Conservation (phyloP, 2,888 invertebrate genomes). For the Branchellion lobata region DNA sequence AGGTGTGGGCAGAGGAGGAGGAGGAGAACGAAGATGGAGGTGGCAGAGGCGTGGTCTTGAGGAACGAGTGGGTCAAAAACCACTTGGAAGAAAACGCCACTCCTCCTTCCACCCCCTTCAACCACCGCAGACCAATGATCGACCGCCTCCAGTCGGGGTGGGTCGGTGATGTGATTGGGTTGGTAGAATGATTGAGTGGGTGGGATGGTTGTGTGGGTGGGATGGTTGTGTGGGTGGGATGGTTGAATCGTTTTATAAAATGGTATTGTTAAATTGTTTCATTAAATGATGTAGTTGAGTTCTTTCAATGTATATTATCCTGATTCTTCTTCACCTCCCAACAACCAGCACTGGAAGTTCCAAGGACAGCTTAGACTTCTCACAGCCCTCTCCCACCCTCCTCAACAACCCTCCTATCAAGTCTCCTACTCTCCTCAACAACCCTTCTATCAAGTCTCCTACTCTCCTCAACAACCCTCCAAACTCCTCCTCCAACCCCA, state of each 20-base stretch:
- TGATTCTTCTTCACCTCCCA: neutral
- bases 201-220: too few species aligned
- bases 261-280: too few species aligned
- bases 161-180: neutral
- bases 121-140: neutral
- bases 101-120: conserved; percentile 19
- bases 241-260: neutral
- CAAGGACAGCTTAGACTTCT: neutral
- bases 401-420: neutral
- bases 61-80: conserved; percentile 22
- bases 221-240: too few species aligned
- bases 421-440: too few species aligned
- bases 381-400: neutral
- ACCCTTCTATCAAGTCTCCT: neutral
- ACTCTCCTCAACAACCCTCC: neutral
- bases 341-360: neutral
- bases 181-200: neutral
- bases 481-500: neutral
- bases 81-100: neutral
- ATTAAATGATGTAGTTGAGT: too few species aligned
- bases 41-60: conserved; percentile 9
- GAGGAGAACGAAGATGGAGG: conserved; percentile 20
- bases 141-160: neutral
- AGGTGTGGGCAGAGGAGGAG: conserved; percentile 30
- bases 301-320: too few species aligned